These are phyloP conservation scores for Uloborus plumipes DNA, from an alignment of 2,888 invertebrate species.

Conservation along the genomic window DNA sequence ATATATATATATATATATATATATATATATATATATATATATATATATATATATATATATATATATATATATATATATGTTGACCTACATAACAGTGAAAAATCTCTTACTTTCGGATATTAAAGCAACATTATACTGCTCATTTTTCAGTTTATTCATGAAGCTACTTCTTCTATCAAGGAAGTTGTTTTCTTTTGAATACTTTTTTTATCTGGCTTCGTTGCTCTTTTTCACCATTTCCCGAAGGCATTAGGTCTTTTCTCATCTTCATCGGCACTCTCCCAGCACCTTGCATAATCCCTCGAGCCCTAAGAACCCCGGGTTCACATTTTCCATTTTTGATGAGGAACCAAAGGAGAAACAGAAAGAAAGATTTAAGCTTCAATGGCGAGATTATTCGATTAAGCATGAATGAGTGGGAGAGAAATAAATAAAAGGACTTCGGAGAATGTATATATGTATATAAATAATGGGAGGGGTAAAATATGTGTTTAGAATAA, in stretches of 20 bases:
- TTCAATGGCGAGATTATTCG: constrained; percentile 43
- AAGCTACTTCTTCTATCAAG: too few relatives aligned
- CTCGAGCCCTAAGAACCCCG: constrained; percentile 26
- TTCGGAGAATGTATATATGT: too few relatives aligned
- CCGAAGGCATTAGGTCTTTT: constrained; percentile 19
- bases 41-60: constrained; percentile 10
- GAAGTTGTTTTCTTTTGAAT: too few relatives aligned
- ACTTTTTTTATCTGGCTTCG: too few relatives aligned
- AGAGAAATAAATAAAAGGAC: constrained; percentile 17
- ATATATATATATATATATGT: neutral
- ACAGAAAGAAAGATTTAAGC: constrained; percentile 15
- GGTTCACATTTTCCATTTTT: constrained; percentile 47
- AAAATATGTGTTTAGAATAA: too few relatives aligned
- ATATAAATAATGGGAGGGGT: too few relatives aligned
- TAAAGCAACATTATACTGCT: too few relatives aligned
- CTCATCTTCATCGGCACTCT: constrained; percentile 48
- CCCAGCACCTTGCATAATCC: constrained; percentile 22
- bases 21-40: constrained; percentile 10
- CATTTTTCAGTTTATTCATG: too few relatives aligned
- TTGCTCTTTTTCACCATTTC: too few relatives aligned
- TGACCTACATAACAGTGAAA: neutral
- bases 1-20: too few relatives aligned
- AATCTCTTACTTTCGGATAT: too few relatives aligned
- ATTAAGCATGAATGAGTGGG: constrained; percentile 59
- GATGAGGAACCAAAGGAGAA: constrained; percentile 1